Evolutionary conservation across 2,888 invertebrate species (phyloP).

Genomic region (Spicauda simplicius): DNA sequence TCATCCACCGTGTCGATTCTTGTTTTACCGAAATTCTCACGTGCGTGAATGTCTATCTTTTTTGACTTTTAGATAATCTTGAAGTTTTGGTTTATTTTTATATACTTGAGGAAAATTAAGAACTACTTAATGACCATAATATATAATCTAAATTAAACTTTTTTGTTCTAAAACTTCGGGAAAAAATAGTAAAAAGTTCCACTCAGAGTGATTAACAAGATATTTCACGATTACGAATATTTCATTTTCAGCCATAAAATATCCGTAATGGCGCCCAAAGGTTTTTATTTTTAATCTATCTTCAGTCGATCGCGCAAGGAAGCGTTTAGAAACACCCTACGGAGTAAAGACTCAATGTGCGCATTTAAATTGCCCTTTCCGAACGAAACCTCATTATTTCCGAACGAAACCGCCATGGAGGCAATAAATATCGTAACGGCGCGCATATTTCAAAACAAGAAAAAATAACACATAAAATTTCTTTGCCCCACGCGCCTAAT

Average conservation of each 20-base stretch:
- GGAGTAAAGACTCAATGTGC: slow-evolving; percentile 78
- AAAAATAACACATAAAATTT: slow-evolving; percentile 83
- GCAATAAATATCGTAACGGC: slow-evolving; percentile 83
- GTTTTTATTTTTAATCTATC: slow-evolving; percentile 35
- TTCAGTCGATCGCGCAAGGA: slow-evolving; percentile 42
- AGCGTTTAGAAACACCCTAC: slow-evolving; percentile 55
- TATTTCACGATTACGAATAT: slow-evolving; percentile 11
- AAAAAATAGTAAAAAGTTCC: background rate
- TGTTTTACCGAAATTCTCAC: slow-evolving; percentile 7
- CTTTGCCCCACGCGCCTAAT: slow-evolving; percentile 80
- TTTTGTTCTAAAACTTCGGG: no score
- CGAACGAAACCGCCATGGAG: slow-evolving; percentile 83
- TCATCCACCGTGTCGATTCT: slow-evolving; percentile 21
- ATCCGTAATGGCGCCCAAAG: slow-evolving; percentile 33
- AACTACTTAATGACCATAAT: no score
- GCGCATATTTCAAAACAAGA: slow-evolving; percentile 84
- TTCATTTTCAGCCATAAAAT: slow-evolving; percentile 28
- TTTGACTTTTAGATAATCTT: no score
- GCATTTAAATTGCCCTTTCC: slow-evolving; percentile 83
- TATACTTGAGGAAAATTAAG: no score
- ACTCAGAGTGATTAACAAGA: background rate
- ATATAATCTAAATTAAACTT: no score
- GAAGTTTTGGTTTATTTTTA: no score
- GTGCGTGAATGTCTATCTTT: no score
- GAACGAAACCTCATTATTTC: slow-evolving; percentile 84